Evolutionary conservation across 2,888 invertebrate genomes (phyloP), one percentile per base, ranked within the genome.

Genomic region (Oegoconia quadripuncta): DNA sequence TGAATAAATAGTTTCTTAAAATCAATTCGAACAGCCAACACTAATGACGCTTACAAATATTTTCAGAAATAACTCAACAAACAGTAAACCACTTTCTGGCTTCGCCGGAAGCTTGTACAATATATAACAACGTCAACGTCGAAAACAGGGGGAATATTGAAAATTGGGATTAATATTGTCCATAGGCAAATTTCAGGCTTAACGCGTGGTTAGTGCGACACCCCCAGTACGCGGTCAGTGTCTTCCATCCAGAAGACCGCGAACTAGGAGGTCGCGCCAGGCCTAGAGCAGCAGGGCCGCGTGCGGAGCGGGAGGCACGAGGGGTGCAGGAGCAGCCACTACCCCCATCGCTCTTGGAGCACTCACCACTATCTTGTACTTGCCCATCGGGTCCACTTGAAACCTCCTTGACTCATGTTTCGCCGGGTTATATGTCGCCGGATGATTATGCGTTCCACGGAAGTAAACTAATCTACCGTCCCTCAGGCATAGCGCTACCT

Each of bases 241-340:
- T 48, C 74, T 74, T 42, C 69, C 64, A 39, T 80, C 74, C 12
- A 84, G 74, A 48, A 86, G 66, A 46, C 83, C 84, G 63, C 84
- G 82, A 48, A 86, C 78, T 26, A 86, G 82, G 81, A 86, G 86
- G 84, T 86, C 86, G 83, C 86, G 86, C 86, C 86, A 86, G 80
- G 84, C 86, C 86, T 86, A 86, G 59, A 86, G 75, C 44, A 86
- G 64, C 44, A 83, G 51, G 22, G 81, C 83, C 26, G 83, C 79
- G 46, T 79, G 82, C 7, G 84, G 81, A 23, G 76, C 68, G 42
- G 74, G 64, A 4, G 80, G 73, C 55, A 67, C 69, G 11, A 71
- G 57, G 2, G 68, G 64, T 40, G 63, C 58, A n/a, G 70, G 65
- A 28, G 69, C 53, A 14, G 59, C 60, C 39, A 51, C 46, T 40